Conservation (phyloP, 2,113 vertebrate genomes). For the Triplophysa siluroides region DNA sequence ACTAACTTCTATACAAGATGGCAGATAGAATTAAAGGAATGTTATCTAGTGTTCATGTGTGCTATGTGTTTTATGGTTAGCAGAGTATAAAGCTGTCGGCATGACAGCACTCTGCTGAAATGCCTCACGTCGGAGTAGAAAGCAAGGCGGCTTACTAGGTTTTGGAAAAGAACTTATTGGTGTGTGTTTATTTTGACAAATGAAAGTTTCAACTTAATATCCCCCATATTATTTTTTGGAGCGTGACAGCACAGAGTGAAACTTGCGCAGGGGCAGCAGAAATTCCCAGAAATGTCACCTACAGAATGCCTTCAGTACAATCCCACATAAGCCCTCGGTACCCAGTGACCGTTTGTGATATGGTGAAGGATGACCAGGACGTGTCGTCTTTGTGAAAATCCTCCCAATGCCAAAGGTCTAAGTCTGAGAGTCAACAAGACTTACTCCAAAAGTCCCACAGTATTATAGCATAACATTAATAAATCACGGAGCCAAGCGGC, state of each 20-base stretch:
- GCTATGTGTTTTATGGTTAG: background rate
- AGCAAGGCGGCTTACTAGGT: background rate
- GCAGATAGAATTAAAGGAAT: background rate
- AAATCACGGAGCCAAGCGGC: constrained; percentile 45
- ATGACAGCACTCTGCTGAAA: background rate
- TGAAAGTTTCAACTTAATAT: constrained; percentile 9
- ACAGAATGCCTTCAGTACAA: constrained; percentile 32
- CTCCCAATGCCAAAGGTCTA: constrained; percentile 38
- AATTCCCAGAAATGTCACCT: constrained; percentile 24
- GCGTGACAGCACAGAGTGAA: background rate
- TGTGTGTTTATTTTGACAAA: constrained; percentile 21
- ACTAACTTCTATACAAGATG: background rate
- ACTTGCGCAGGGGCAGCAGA: constrained; percentile 8
- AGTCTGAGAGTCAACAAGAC: constrained; percentile 48
- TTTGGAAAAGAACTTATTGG: background rate
- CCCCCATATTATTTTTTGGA: constrained; percentile 18
- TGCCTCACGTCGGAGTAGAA: background rate
- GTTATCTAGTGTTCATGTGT: background rate
- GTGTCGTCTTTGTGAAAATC: constrained; percentile 48
- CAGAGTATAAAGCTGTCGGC: background rate
- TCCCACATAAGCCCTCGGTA: constrained; percentile 39
- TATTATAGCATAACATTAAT: constrained; percentile 51
- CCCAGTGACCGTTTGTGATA: constrained; percentile 13
- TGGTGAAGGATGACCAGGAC: constrained; percentile 38
- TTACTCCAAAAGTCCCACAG: constrained; percentile 44